Base-by-base conservation (phyloP, 1,140 invertebrate species). In the Heliothis subflexa region DNA sequence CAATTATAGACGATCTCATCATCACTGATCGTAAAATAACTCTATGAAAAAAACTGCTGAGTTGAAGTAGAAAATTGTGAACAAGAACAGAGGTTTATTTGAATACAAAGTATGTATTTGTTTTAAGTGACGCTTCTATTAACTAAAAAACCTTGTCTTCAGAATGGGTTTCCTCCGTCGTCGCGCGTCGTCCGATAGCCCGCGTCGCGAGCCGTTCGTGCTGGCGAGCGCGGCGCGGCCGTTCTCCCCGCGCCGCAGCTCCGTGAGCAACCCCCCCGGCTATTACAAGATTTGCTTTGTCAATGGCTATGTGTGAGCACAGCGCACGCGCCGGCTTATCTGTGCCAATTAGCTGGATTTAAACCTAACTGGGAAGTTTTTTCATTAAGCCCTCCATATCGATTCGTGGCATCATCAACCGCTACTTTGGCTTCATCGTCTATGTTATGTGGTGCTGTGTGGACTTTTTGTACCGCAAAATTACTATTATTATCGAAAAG, bases 201-300 rank as follows among this genome's bases (percentile, higher is more conserved):
- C 94, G 18, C 93, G 92, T 81, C 92, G 94, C 75, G 89, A 93
- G 84, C 94, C 88, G 73, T 91, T 92, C 87, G 78, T 84, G 74
- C 80, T 87, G 61, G 78, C 61, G 40, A 47, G 33, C 16, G 40
- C 81, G 18, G 66, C 83, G 25, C 88, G 94, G 50, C 94, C 94
- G 0, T 94, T 94, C 86, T 95, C 94, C 4, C 94, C 94, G 12
- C 91, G 94, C 13, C 89, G 93, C 76, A 90, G 90, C 70, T 89
- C 88, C 81, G 94, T 94, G 91, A 94, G 93, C 92, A 95, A 92
- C 88, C 86, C 90, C 85, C 86, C 90, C 85, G 94, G 93, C 83
- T 95, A 95, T 94, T 95, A 95, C 93, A 95, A 95, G 92, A 95
- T 95, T 82, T 95, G 94, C 94, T 95, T 95, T 95, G 94, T 95